These are phyloP conservation scores for Cataglyphis rosenhaueri DNA, from an alignment of 2,888 invertebrate species.

Conservation along the genomic window DNA sequence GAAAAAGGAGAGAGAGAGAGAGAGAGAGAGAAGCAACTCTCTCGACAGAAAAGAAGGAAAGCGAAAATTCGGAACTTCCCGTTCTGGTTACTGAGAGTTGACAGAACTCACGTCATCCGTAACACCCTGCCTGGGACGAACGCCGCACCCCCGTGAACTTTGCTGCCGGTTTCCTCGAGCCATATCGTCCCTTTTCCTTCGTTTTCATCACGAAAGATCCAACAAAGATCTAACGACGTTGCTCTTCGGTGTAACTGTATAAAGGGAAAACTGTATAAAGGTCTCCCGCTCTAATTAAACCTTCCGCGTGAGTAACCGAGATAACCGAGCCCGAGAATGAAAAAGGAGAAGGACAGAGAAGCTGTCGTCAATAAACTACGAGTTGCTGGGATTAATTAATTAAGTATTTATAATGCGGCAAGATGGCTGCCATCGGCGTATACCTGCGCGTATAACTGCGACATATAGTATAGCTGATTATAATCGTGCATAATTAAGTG, in stretches of 20 bases:
- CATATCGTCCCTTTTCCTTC: conserved; percentile 40
- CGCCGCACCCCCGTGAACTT: conserved; percentile 36
- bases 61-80: conserved; percentile 42
- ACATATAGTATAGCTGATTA: conserved; percentile 23
- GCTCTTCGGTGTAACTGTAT: conserved; percentile 46
- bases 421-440: background rate
- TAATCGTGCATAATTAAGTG: background rate
- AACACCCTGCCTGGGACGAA: conserved; percentile 41
- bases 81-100: conserved; percentile 46
- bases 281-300: conserved; percentile 41
- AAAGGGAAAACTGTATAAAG: conserved; percentile 47
- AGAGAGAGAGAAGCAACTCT: conserved; percentile 18
- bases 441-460: background rate
- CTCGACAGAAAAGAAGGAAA: conserved; percentile 40
- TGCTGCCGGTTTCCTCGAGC: conserved; percentile 46
- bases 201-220: conserved; percentile 49
- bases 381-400: conserved; percentile 41
- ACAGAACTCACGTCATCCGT: conserved; percentile 52
- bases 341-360: conserved; percentile 38
- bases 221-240: conserved; percentile 53
- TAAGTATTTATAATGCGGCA: conserved; percentile 38
- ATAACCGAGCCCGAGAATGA: conserved; percentile 33
- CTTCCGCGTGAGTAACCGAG: conserved; percentile 46
- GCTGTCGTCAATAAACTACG: conserved; percentile 29
- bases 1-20: background rate